Conservation (phyloP, 2,797 vertebrate genomes). For the Furcifer pardalis region DNA sequence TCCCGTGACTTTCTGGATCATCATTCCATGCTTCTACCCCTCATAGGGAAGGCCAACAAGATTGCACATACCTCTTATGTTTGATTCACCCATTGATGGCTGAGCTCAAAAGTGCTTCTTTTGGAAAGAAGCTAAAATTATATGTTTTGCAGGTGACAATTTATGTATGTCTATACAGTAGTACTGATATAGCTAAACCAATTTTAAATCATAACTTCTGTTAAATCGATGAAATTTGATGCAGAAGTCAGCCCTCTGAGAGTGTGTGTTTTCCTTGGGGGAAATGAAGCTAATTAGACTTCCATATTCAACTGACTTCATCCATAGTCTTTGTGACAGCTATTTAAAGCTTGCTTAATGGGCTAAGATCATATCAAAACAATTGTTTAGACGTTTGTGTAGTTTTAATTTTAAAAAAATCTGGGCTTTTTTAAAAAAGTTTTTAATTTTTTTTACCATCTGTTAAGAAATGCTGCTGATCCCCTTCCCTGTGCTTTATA, state of each 20-base stretch:
- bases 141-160: conserved; percentile 1
- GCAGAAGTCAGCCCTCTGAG: neutral
- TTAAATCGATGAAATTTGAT: conserved; percentile 28
- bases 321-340: neutral
- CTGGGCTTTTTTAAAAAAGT: neutral
- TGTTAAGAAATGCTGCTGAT: neutral
- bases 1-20: neutral
- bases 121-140: neutral
- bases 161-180: neutral
- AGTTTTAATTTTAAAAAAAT: neutral
- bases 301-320: conserved; percentile 27
- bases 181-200: conserved; percentile 12
- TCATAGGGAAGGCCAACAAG: too few species aligned
- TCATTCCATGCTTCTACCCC: too few species aligned
- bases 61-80: too few species aligned
- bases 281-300: conserved; percentile 24
- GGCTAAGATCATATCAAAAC: conserved; percentile 11
- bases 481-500: too few species aligned
- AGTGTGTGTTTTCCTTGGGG: neutral
- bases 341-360: conserved; percentile 6
- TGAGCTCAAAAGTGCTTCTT: neutral
- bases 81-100: neutral
- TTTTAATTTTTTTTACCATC: neutral
- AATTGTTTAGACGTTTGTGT: neutral
- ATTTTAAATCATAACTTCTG: conserved; percentile 24